These are phyloP conservation scores for Mimas tiliae DNA, from an alignment of 2,888 invertebrate genomes.

Conservation along the genomic window DNA sequence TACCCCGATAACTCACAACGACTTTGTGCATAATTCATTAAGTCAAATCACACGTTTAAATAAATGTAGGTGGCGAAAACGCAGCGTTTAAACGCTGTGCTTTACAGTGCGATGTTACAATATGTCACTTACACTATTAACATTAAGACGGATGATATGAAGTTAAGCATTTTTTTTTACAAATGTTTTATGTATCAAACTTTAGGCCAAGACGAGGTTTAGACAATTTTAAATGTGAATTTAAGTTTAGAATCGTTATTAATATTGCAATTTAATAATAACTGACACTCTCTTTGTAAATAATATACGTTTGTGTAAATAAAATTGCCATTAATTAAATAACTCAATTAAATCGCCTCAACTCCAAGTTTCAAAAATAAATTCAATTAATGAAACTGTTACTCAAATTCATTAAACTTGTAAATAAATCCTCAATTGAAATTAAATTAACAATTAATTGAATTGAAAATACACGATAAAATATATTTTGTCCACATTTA, in stretches of 20 bases:
- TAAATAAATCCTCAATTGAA: neutral
- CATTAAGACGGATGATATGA: slow-evolving; percentile 67
- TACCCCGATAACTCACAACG: slow-evolving; percentile 10
- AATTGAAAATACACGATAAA: slow-evolving; percentile 30
- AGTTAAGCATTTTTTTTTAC: slow-evolving; percentile 40
- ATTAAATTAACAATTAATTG: slow-evolving; percentile 13
- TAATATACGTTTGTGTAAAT: neutral
- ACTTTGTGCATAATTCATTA: slow-evolving; percentile 20
- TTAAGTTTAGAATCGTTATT: slow-evolving; percentile 19
- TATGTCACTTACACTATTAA: slow-evolving; percentile 29
- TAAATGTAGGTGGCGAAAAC: slow-evolving; percentile 10
- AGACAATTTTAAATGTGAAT: slow-evolving; percentile 31
- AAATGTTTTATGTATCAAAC: slow-evolving; percentile 33
- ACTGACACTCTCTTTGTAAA: neutral
- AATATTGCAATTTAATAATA: neutral
- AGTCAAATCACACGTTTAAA: slow-evolving; percentile 20
- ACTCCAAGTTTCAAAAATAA: too few relatives aligned
- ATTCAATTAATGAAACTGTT: neutral
- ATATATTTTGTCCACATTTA: slow-evolving; percentile 19
- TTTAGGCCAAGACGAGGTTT: slow-evolving; percentile 45
- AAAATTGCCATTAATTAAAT: too few relatives aligned
- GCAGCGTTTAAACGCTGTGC: slow-evolving; percentile 15
- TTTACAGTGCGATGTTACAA: neutral
- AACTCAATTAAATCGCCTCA: too few relatives aligned
- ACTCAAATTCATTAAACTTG: neutral